A percentile compares a stretch with the other conserved stretches of the same genome.
These are phyloP conservation scores for Conops quadrifasciatus DNA, from an alignment of 2,888 invertebrate species.

Conservation along the genomic window DNA sequence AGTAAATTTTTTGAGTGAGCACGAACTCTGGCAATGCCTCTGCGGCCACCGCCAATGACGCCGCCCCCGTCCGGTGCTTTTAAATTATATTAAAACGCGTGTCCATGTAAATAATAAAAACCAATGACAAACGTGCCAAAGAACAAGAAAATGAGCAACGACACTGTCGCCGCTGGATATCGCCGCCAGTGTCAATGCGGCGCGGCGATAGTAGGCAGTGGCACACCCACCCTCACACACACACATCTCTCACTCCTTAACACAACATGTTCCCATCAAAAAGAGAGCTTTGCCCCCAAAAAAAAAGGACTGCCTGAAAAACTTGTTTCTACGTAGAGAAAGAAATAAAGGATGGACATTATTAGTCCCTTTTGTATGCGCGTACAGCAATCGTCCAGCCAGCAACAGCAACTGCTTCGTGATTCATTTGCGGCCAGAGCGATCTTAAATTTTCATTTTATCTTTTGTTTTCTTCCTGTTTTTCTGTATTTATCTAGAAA, in stretches of 20 bases:
- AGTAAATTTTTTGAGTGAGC: slow-evolving; percentile 7
- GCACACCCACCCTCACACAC: neutral
- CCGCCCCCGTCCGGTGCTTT: neutral
- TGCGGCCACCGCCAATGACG: neutral
- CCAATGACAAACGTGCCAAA: neutral
- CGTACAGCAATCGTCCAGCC: neutral
- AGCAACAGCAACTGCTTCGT: neutral
- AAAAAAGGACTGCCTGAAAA: neutral
- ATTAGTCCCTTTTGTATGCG: neutral
- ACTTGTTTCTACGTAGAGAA: neutral
- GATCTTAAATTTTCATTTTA: neutral
- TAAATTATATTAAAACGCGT: slow-evolving; percentile 22
- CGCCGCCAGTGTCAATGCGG: neutral
- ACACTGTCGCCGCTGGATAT: neutral
- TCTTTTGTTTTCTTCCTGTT: too few species aligned
- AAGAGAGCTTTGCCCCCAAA: neutral
- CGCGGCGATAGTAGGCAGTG: neutral
- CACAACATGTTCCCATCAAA: too few species aligned
- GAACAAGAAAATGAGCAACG: neutral
- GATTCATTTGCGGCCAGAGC: slow-evolving; percentile 11
- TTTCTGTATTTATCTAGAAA: slow-evolving; percentile 13
- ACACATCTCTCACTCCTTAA: too few species aligned
- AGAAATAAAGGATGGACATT: neutral
- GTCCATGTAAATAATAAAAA: slow-evolving; percentile 8
- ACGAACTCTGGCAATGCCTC: slow-evolving; percentile 16